Conservation (phyloP, 2,888 invertebrate genomes). For the Arctia plantaginis region DNA sequence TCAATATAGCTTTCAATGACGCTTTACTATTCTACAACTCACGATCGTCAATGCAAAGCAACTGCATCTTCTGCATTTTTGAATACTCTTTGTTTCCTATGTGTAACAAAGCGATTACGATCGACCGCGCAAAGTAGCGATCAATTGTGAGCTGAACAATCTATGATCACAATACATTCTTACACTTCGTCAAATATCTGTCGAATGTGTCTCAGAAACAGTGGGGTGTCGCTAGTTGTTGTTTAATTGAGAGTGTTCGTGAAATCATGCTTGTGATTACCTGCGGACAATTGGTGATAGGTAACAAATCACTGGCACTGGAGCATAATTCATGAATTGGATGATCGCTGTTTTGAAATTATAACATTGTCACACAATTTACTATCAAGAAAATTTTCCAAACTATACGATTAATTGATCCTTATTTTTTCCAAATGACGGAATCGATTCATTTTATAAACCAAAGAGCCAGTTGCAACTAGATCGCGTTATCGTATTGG, state of each 20-base stretch:
- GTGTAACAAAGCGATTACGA: slow-evolving; percentile 38
- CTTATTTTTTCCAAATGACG: neutral
- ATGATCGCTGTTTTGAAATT: neutral
- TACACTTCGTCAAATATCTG: slow-evolving; percentile 37
- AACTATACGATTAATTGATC: too few species aligned
- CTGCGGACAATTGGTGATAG: neutral
- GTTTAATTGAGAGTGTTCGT: slow-evolving; percentile 17
- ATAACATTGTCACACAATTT: neutral
- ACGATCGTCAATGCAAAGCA: neutral
- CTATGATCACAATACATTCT: slow-evolving; percentile 34
- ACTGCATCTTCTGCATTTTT: neutral
- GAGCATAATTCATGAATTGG: neutral
- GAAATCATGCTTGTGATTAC: slow-evolving; percentile 16
- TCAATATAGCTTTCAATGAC: neutral
- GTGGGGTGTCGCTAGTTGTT: slow-evolving; percentile 34
- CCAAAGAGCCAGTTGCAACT: neutral
- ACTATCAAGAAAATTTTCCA: too few species aligned
- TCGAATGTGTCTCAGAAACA: slow-evolving; percentile 25
- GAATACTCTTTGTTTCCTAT: slow-evolving; percentile 26
- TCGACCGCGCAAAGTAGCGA: slow-evolving; percentile 24
- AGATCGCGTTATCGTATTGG: neutral
- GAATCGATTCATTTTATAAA: neutral
- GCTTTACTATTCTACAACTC: neutral
- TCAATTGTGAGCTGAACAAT: slow-evolving; percentile 66
- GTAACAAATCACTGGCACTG: neutral